phyloP scores from a whole-genome alignment of 2,888 invertebrate species.

The Drosophila fulvimacula region DNA sequence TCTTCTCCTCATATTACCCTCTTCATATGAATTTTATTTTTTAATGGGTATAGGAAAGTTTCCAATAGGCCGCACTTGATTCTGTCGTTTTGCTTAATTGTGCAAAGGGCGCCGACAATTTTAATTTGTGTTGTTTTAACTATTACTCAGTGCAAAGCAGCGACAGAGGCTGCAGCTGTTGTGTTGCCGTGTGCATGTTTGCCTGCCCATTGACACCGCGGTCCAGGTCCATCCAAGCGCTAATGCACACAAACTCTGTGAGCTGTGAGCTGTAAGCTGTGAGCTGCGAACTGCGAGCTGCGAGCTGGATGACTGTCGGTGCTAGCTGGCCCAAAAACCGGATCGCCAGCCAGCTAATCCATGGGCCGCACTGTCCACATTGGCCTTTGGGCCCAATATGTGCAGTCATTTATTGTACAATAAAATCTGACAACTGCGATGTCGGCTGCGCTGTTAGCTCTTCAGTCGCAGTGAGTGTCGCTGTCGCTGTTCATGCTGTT shows the following conservation, averaged over 20 bases:
- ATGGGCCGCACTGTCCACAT: slow-evolving; percentile 54
- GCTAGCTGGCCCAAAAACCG: slow-evolving; percentile 56
- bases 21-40: not conserved
- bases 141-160: slow-evolving; percentile 16
- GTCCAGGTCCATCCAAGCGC: slow-evolving; percentile 43
- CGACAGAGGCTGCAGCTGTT: slow-evolving; percentile 5
- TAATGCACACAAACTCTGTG: slow-evolving; percentile 8
- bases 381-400: slow-evolving; percentile 61
- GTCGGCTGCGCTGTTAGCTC: slow-evolving; percentile 26
- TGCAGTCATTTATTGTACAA: slow-evolving; percentile 71
- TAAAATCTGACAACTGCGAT: slow-evolving; percentile 49
- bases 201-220: slow-evolving; percentile 46
- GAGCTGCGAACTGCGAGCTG: not conserved
- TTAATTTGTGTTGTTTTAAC: slow-evolving; percentile 30
- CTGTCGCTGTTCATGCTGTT: slow-evolving; percentile 24
- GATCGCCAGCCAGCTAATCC: slow-evolving; percentile 56
- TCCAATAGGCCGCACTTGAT: slow-evolving; percentile 40
- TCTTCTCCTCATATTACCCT: no score
- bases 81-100: slow-evolving; percentile 58
- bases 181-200: slow-evolving; percentile 39
- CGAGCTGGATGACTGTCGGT: no score
- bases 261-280: slow-evolving; percentile 1
- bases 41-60: not conserved
- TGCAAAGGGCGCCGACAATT: slow-evolving; percentile 68
- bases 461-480: slow-evolving; percentile 18